These are phyloP conservation scores for Ceyx margarethae DNA, from an alignment of 2,113 vertebrate genomes.

Conservation along the genomic window DNA sequence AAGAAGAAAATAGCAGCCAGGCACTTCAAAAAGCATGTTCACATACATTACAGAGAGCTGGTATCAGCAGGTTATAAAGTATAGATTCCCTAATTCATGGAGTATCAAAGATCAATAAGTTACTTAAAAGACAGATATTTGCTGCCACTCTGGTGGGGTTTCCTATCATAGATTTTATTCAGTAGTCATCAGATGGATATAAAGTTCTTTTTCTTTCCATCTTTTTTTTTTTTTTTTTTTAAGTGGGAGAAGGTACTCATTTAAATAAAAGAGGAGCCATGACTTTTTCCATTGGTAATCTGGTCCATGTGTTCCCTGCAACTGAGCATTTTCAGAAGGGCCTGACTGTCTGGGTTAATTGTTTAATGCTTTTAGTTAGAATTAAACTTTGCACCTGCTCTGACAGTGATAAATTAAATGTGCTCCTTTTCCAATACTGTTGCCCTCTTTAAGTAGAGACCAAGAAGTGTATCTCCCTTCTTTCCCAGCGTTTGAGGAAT, in stretches of 20 bases:
- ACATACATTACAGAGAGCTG: accelerated
- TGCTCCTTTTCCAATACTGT: conserved; percentile 85
- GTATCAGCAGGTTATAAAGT: background rate
- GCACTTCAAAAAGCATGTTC: background rate
- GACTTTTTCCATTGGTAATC: conserved; percentile 76
- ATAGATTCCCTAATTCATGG: conserved; percentile 27
- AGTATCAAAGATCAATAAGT: conserved; percentile 40
- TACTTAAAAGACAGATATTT: conserved; percentile 55
- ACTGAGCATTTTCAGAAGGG: conserved; percentile 80
- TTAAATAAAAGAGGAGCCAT: conserved; percentile 67
- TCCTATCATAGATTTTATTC: conserved; percentile 59
- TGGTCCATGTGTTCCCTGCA: conserved; percentile 77
- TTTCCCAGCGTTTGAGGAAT: conserved; percentile 81
- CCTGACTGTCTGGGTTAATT: conserved; percentile 86
- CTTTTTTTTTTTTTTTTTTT: background rate
- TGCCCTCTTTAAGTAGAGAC: conserved; percentile 86
- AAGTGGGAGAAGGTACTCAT: conserved; percentile 62
- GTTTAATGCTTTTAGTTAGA: conserved; percentile 91
- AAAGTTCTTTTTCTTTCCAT: conserved; percentile 48
- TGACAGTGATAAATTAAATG: conserved; percentile 89
- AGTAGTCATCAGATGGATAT: conserved; percentile 33
- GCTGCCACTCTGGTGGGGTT: conserved; percentile 36
- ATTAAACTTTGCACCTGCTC: conserved; percentile 89
- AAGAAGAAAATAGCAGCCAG: background rate
- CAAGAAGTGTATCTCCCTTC: conserved; percentile 85